Base-by-base conservation (phyloP, 2,797 vertebrate species). In the Aratinga solstitialis region DNA sequence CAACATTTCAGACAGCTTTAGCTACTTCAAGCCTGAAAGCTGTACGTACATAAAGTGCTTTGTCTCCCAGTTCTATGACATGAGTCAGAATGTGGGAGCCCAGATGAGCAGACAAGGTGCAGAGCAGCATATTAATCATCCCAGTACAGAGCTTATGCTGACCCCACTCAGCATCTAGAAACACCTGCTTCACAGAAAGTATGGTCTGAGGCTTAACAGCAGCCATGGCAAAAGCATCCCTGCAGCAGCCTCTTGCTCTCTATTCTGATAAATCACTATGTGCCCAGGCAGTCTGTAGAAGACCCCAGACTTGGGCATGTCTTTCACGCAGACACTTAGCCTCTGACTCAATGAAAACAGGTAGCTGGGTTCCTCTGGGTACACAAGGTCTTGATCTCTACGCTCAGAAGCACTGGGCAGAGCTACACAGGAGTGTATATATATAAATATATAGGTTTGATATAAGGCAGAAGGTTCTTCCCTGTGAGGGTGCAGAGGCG, bases 261-360 rank as follows among this genome's bases (percentile, higher is more conserved):
- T 38, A 1, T 3, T 1, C 2, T 42, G 51, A 87, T 56, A 63
- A 61, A 40, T 3, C 69, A 50, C 20, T 34, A 7, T 0, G 0
- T 36, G 32, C 19, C 40, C 62, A 53, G 29, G 21, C 16, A 82
- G 47, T 5, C 27, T 66, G 42, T 23, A 66, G 47, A 73, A 75
- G 26, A 51, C 6, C 30, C n/a, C 30, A 36, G 11, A 12, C 16
- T 42, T 45, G 23, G n/a, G 40, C 43, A 74, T 12, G 16, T 47
- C 42, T 74, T 74, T 83, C 51, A 29, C 0, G 0, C 24, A n/a
- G 62, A 14, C 53, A 73, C 36, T 59, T 30, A 59, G 32, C 6
- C n/a, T 63, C 59, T 38, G 21, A 17, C 56, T 24, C 12, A 73
- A 12, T 2, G 22, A 61, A 21, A 74, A 86, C 10, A 19, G 43